Evolutionary conservation across 2,113 vertebrate species (phyloP).

Genomic region (Heliornis fulica): DNA sequence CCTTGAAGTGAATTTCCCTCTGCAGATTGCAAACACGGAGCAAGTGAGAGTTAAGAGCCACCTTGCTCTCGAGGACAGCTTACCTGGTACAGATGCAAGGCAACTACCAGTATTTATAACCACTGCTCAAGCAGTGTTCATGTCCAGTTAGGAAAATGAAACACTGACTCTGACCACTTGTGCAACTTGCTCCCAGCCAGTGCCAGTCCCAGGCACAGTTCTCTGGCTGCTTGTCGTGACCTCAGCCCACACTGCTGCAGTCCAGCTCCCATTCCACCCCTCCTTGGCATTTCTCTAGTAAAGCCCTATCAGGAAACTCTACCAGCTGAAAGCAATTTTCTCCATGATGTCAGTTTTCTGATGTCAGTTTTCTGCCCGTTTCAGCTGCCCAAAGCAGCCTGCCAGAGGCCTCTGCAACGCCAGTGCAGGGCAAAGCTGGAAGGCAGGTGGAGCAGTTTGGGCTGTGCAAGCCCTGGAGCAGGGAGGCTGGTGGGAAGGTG

Average conservation of each 20-base stretch:
- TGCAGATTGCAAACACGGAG: not conserved
- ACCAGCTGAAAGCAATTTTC: not conserved
- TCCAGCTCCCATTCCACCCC: not conserved
- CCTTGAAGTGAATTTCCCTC: not conserved
- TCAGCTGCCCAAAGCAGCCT: not conserved
- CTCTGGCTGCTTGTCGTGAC: not conserved
- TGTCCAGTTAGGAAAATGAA: not conserved
- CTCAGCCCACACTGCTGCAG: not conserved
- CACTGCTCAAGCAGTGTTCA: not conserved
- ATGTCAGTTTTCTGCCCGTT: not conserved
- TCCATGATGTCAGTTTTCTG: not conserved
- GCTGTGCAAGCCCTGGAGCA: not conserved
- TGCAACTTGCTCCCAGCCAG: not conserved
- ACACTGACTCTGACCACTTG: not conserved
- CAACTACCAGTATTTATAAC: not conserved
- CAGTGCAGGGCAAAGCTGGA: not conserved
- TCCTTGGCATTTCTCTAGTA: not conserved
- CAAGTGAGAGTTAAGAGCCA: not conserved
- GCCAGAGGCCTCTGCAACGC: not conserved
- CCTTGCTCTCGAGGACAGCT: not conserved
- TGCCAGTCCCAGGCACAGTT: not conserved
- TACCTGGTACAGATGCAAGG: rapidly evolving
- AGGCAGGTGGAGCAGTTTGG: not conserved
- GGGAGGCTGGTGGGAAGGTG: rapidly evolving
- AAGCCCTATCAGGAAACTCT: not conserved